Evolutionary conservation across 2,888 invertebrate species (phyloP), one percentile per base, ranked within the genome.

Genomic region (Ophioninae sp.): DNA sequence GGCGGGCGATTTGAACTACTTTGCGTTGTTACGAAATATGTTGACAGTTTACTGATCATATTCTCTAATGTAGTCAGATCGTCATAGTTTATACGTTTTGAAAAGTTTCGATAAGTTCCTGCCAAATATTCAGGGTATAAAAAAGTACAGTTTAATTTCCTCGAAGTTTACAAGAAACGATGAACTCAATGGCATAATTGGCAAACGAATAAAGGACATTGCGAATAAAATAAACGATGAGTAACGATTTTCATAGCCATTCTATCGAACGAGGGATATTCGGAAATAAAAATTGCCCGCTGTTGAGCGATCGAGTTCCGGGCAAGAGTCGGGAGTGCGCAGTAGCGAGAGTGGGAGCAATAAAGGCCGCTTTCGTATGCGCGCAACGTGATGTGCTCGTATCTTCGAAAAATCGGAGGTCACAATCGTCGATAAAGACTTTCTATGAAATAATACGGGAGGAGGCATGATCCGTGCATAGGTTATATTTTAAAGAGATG

Each of bases 381-480:
- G 39, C 51, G 6, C 71, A 79, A 68, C 81, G 80, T 73, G 79
- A 77, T 69, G 69, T 75, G 68, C 59, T 77, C 68, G 67, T 74
- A 82, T 85, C 85, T 85, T 86, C 71, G 41, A 84, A 86, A 86
- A 81, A 83, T 84, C 85, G 86, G 86, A 85, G 86, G 84, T 82
- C 79, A 84, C 84, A 63, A 84, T 58, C 68, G 72, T 76, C 64
- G 76, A 82, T 74, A 82, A 79, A 73, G 10, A 44, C 77, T 79
- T 75, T 65, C 23, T 79, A 79, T 56, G 17, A 68, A 82, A 81
- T 79, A n/a, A 82, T 80, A 79, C 58, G 67, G 58, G 22, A 22
- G 37, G 59, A 80, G 81, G 39, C 13, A 51, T 23, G 13, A 56
- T 23, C 41, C n/a, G 3, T 23, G 1, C 17, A 37, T 68, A 10